Evolutionary conservation across 53 echinoderm and acorn worm species (phyloP).

Genomic region (Luidia sarsii): DNA sequence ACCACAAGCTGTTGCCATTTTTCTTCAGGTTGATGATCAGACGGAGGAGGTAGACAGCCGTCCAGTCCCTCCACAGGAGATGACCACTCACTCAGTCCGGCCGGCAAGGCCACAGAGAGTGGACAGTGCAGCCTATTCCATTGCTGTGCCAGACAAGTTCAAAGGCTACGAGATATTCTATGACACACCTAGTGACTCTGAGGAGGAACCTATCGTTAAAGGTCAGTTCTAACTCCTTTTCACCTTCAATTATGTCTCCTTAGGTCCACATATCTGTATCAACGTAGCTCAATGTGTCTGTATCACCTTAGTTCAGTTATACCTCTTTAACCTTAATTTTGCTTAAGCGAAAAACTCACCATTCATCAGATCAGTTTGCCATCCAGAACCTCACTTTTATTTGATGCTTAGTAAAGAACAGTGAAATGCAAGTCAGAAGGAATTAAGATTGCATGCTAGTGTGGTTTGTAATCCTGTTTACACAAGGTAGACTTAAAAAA

Average conservation of each 20-base stretch:
- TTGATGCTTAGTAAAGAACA: too few species aligned
- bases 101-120: slow-evolving; percentile 35
- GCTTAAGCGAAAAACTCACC: neutral
- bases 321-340: neutral
- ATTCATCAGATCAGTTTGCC: neutral
- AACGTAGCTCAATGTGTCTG: too few species aligned
- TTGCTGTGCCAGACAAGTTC: slow-evolving; percentile 80
- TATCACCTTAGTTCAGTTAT: too few species aligned
- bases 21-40: slow-evolving; percentile 83
- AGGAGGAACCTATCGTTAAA: slow-evolving; percentile 54
- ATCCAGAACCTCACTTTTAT: too few species aligned
- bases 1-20: neutral
- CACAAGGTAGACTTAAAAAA: neutral
- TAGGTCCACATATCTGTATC: too few species aligned
- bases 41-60: slow-evolving; percentile 25
- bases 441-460: too few species aligned
- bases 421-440: too few species aligned
- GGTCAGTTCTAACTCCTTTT: too few species aligned
- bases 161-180: slow-evolving; percentile 93
- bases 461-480: too few species aligned
- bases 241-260: too few species aligned
- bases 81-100: neutral
- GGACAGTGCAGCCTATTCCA: slow-evolving; percentile 84
- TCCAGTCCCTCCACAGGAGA: neutral
- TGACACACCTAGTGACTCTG: slow-evolving; percentile 76